Evolutionary conservation across 2,797 vertebrate species (phyloP), one percentile per base, ranked within the genome.

Genomic region (Chelon auratus): DNA sequence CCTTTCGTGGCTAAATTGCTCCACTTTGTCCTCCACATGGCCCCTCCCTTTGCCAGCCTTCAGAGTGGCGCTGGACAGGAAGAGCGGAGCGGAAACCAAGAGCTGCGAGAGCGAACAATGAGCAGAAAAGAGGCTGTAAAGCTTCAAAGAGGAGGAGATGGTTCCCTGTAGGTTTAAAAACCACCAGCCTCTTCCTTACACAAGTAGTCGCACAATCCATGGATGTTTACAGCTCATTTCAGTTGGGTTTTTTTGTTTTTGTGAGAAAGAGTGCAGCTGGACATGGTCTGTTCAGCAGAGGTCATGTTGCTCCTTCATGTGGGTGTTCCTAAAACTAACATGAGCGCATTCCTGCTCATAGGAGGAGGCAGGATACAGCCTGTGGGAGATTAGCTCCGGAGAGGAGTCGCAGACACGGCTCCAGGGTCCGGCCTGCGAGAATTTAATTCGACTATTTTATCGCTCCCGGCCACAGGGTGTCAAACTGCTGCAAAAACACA

Each of bases 351-450:
- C 65, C 82, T 73, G 39, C 65, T 58, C 33, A 3, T 1, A 17
- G 55, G 33, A 56, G 68, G 43, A 62, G 71, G 55, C 74, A 80
- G 82, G 89, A 87, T 68, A 5, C 77, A 76, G 75, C 63, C 57
- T 62, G 78, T 54, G 81, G 59, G 57, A 84, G 82, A 82, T 78
- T 53, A 80, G 47, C 18, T 50, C 65, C 55, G 18, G 17, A 47
- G 20, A 1, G 0, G 20, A 47, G 22, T 5, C 30, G 5, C 17
- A 55, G 78, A 68, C 56, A 1, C 36, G 1, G 22, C 1, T 51
- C 62, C 62, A 81, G 43, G 30, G 7, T 39, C 45, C 7, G 24
- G 5, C 3, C 7, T 43, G 42, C 15, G 5, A 8, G 12, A 43
- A 3, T 45, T 60, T 7, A 9, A 43, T 62, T 68, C 66, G 18